Base-by-base conservation (phyloP, 2,113 vertebrate genomes). In the Misgurnus anguillicaudatus region DNA sequence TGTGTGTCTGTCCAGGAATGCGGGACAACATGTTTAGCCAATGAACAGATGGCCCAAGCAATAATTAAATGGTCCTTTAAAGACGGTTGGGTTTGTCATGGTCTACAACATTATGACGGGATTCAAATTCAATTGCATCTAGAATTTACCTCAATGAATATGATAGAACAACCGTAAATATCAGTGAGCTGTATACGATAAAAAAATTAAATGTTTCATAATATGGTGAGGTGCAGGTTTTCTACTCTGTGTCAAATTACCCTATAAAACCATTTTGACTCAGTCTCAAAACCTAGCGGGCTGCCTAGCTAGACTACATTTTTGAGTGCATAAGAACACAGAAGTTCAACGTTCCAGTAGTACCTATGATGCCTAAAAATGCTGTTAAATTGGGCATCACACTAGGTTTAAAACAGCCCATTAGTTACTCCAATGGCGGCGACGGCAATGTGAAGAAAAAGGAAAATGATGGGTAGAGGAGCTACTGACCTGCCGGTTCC, bases 401-500 rank as follows among this genome's bases (percentile, higher is more conserved):
- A 38, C 4, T n/a, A n/a, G 21, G 8, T 53, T 69, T 31, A 1
- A 2, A 69, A 51, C 4, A 53, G 53, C 53, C 53, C n/a, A n/a
- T 57, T 57, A 57, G 48, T 51, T 51, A 16, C 11, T 4, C 48
- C 14, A 16, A 51, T 5, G 11, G 48, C 4, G 13, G 11, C 47
- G 3, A 13, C 47, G 3, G 47, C 24, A 6, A 31, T 10, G 11
- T 38, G 11, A 42, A 10, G 4, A 31, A 41, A 21, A 9, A 31
- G 36, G 13, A 58, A 6, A 57, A n/a, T 41, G 4, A 72, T 39
- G 10, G 38, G 0, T 17, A 13, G 47, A 41, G 13, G 16, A 11
- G 42, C 85, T 79, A 89, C 91, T 93, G 90, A 99, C 98, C 97
- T 99, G 97, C 70, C 97, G 94, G 93, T 99, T 99, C 91, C 97